Percentiles rank a stretch among this genome's conserved stretches.
Evolutionary conservation across 2,888 invertebrate species (phyloP).

Genomic region (Cerastis rubricosa): DNA sequence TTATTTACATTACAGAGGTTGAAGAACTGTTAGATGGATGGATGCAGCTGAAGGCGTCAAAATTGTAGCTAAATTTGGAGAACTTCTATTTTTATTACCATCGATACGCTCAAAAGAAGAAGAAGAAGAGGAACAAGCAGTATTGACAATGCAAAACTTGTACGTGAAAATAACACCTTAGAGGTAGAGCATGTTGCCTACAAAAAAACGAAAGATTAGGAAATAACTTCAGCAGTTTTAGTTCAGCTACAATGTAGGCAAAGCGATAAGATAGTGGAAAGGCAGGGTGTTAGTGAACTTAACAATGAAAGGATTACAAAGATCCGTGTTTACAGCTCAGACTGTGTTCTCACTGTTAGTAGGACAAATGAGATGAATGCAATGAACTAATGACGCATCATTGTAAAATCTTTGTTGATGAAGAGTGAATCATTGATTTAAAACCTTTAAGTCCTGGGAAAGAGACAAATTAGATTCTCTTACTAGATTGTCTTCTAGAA

Average conservation of each 20-base stretch:
- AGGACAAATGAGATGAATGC: conserved; percentile 15
- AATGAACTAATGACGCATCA: conserved; percentile 43
- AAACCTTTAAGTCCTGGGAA: not conserved
- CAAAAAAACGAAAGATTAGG: conserved; percentile 5
- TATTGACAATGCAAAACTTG: not conserved
- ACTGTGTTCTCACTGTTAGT: conserved; percentile 9
- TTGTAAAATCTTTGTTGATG: not conserved
- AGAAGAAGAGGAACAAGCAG: not conserved
- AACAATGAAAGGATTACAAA: conserved; percentile 37
- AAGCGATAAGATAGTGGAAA: conserved; percentile 55
- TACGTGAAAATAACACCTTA: not conserved
- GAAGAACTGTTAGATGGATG: not conserved
- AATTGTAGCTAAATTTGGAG: not conserved
- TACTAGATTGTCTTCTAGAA: not conserved
- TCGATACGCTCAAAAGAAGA: not conserved
- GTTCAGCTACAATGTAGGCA: conserved; percentile 23
- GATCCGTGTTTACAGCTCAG: conserved; percentile 36
- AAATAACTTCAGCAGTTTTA: conserved; percentile 26
- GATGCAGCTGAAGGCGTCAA: not conserved
- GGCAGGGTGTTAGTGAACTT: conserved; percentile 57
- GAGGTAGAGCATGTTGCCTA: not conserved
- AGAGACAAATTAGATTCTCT: not conserved
- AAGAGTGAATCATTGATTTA: conserved; percentile 2
- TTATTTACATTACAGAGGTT: not conserved
- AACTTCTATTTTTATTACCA: not conserved